Evolutionary conservation across 2,888 invertebrate genomes (phyloP).

Genomic region (Esperia sulphurella): DNA sequence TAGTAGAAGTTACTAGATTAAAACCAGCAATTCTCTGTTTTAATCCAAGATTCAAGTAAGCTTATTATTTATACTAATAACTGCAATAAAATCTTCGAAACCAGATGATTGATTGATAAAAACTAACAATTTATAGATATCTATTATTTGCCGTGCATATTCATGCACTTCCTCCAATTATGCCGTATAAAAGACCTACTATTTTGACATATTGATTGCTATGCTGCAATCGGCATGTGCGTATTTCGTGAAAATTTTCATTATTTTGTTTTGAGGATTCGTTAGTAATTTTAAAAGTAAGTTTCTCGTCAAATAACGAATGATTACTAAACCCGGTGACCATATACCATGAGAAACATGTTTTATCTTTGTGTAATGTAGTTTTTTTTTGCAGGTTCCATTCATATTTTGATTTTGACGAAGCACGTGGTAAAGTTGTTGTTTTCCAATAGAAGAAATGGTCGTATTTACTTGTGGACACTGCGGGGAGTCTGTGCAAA

Average conservation of each 20-base stretch:
- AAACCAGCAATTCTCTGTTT: no score
- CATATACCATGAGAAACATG: background rate
- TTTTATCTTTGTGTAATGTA: background rate
- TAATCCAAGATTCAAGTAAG: no score
- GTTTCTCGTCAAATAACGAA: background rate
- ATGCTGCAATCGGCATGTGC: conserved; percentile 4
- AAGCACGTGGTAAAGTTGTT: conserved; percentile 13
- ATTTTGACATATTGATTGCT: conserved; percentile 5
- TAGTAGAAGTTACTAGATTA: no score
- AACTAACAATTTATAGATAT: no score
- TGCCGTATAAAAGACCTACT: background rate
- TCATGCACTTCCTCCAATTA: no score
- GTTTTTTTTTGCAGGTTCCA: conserved; percentile 8
- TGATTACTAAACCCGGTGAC: no score
- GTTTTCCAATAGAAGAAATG: conserved; percentile 76
- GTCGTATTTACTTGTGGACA: conserved; percentile 96
- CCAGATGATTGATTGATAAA: no score
- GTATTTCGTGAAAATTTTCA: conserved; percentile 8
- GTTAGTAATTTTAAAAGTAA: conserved; percentile 4
- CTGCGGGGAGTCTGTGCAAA: conserved; percentile 95
- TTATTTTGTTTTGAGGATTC: background rate
- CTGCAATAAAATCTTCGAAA: no score
- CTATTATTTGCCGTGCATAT: no score
- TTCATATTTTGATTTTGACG: conserved; percentile 13
- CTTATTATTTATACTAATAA: no score